Base-by-base conservation (phyloP, 2,113 vertebrate genomes). In the Calypte anna region DNA sequence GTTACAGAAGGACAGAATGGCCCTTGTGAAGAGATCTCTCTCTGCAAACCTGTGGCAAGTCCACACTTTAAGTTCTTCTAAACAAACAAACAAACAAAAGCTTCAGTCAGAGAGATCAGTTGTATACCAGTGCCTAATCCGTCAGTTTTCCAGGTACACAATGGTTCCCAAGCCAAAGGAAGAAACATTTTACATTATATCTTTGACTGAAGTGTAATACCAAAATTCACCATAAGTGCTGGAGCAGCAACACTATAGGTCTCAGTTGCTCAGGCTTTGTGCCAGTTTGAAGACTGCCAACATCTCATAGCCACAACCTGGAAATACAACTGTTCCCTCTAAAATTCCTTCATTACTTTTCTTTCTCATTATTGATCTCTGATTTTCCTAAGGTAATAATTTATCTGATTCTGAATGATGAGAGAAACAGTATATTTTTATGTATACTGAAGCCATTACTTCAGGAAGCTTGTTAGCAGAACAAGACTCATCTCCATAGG, bases 61-160 rank as follows among this genome's bases (percentile, higher is more conserved):
- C 22, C 25, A 28, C 0, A 0, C 21, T 53, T 0, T 25, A 33
- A 72, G 21, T 27, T 20, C 14, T 72, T 77, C 38, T 57, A 72
- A 91, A 50, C 11, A 67, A 72, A 51, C 36, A 38, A 38, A 38
- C 8, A 38, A 38, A 33, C 58, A n/a, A 63, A 40, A 6, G 1
- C 4, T 58, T 38, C 59, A 79, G 4, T 23, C 30, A 30, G 19
- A 31, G 50, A 72, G 36, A 13, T 40, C 58, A 69, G 17, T 10
- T 19, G 7, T 23, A 14, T 54, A 20, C 53, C 57, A 28, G n/a
- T 23, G 40, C 11, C 30, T 68, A 67, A n/a, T n/a, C 12, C 28
- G 62, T 50, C 14, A 33, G 48, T 53, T 78, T 88, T 31, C 24
- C 38, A 63, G 17, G 20, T 13, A 64, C 7, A 7, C 19, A 36